Evolutionary conservation across 1,140 invertebrate genomes (phyloP).

Genomic region (Pogonus chalceus): DNA sequence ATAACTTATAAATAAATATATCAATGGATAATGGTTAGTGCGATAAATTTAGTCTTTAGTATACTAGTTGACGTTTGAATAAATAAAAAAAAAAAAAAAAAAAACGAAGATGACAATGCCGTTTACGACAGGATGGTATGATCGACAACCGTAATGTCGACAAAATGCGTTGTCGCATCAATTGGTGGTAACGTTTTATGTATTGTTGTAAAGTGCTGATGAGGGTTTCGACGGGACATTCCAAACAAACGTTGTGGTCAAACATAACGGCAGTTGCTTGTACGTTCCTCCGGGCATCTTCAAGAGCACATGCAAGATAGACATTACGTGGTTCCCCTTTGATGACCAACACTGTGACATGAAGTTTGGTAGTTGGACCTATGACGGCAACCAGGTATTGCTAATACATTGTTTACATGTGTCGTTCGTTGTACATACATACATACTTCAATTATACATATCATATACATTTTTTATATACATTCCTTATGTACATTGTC

Average conservation of each 20-base stretch:
- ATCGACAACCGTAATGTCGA: no score
- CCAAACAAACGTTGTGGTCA: slow-evolving; percentile 94
- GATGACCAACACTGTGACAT: slow-evolving; percentile 95
- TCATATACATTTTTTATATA: slow-evolving; percentile 14
- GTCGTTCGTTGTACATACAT: slow-evolving; percentile 10
- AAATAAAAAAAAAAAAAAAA: no score
- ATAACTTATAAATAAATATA: no score
- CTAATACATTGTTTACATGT: slow-evolving; percentile 22
- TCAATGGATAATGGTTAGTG: no score
- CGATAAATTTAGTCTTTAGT: no score
- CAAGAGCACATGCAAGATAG: slow-evolving; percentile 98
- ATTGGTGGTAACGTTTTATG: neutral
- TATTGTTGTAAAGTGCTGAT: slow-evolving; percentile 69
- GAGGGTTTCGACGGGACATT: slow-evolving; percentile 96
- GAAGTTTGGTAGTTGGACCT: slow-evolving; percentile 94
- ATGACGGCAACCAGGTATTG: slow-evolving; percentile 82
- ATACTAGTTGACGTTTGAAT: no score
- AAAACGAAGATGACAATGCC: no score
- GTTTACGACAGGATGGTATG: no score
- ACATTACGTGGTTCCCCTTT: slow-evolving; percentile 98
- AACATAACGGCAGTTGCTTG: slow-evolving; percentile 87
- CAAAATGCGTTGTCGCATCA: neutral
- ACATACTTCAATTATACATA: slow-evolving; percentile 1
- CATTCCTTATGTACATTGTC: slow-evolving; percentile 1
- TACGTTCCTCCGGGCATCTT: slow-evolving; percentile 97